Conservation (phyloP, 2,797 vertebrate genomes). For the Lophius americanus region DNA sequence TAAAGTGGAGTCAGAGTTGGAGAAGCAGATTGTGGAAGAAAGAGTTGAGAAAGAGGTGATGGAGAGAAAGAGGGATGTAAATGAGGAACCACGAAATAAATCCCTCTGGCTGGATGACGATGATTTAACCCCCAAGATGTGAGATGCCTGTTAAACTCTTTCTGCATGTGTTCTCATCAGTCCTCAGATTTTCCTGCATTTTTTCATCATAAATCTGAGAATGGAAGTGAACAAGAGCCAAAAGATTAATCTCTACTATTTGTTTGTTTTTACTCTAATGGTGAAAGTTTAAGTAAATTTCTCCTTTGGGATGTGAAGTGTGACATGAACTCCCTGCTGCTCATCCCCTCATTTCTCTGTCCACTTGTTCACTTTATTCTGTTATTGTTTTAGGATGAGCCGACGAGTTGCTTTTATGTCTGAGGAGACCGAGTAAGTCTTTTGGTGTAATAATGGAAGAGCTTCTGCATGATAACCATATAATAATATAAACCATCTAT, state of each 20-base stretch:
- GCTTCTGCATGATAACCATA: conserved; percentile 53
- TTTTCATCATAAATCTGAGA: conserved; percentile 5
- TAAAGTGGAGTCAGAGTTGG: conserved; percentile 25
- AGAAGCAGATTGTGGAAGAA: conserved; percentile 16
- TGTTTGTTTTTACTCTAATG: conserved; percentile 4
- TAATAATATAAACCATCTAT: conserved; percentile 7
- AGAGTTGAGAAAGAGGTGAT: conserved; percentile 35
- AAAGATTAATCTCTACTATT: neutral
- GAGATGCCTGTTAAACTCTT: conserved; percentile 66
- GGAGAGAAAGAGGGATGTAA: conserved; percentile 36
- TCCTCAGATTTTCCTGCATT: conserved; percentile 15
- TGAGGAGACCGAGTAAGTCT: conserved; percentile 97
- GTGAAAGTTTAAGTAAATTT: neutral
- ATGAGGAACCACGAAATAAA: conserved; percentile 55
- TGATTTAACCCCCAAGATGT: conserved; percentile 82
- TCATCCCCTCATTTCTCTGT: conserved; percentile 16
- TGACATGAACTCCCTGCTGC: conserved; percentile 5
- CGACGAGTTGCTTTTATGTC: conserved; percentile 91
- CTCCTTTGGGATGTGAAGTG: conserved; percentile 21
- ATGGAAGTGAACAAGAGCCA: neutral
- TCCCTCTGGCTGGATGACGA: conserved; percentile 78
- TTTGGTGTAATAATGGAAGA: conserved; percentile 23
- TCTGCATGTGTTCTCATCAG: conserved; percentile 40
- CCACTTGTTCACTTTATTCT: conserved; percentile 70
- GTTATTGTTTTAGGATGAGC: conserved; percentile 95